Percentiles rank a stretch among this genome's conserved stretches.
Conservation (phyloP, 2,113 vertebrate genomes). For the Zapornia atra region DNA sequence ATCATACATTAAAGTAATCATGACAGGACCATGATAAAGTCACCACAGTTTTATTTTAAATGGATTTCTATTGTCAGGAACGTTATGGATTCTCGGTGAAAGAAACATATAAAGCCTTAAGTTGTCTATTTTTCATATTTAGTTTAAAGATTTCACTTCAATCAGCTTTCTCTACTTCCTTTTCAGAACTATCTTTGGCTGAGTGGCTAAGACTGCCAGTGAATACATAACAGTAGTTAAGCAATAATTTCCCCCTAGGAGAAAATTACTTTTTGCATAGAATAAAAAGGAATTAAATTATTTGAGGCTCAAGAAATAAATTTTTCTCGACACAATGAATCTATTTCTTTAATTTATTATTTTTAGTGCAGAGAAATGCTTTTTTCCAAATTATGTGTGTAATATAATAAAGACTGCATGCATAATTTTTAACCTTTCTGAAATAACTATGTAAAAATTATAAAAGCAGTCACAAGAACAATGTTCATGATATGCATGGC, state of each 20-base stretch:
- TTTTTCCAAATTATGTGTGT: slow-evolving; percentile 43
- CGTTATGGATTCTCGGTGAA: neutral
- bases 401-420: slow-evolving; percentile 64
- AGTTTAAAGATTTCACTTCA: slow-evolving; percentile 46
- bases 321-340: slow-evolving; percentile 64
- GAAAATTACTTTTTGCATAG: slow-evolving; percentile 65
- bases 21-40: neutral
- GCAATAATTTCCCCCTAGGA: slow-evolving; percentile 50
- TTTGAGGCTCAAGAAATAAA: slow-evolving; percentile 61
- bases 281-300: slow-evolving; percentile 71
- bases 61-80: neutral
- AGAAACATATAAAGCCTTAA: neutral
- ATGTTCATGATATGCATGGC: slow-evolving; percentile 49
- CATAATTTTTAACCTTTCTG: slow-evolving; percentile 66
- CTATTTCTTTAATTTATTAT: slow-evolving; percentile 67
- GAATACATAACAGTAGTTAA: slow-evolving; percentile 65
- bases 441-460: slow-evolving; percentile 62
- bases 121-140: slow-evolving; percentile 17
- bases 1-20: neutral
- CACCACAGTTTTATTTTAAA: neutral
- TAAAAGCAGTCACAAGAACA: slow-evolving; percentile 61
- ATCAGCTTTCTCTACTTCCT: slow-evolving; percentile 25
- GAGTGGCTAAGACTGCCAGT: slow-evolving; percentile 37
- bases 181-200: slow-evolving; percentile 40
- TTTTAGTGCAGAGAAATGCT: slow-evolving; percentile 60